Evolutionary conservation across 37 sponge, comb jelly and placozoan genomes (phyloP), one percentile per base, ranked within the genome.

Genomic region (Cladorhizidae sp.): DNA sequence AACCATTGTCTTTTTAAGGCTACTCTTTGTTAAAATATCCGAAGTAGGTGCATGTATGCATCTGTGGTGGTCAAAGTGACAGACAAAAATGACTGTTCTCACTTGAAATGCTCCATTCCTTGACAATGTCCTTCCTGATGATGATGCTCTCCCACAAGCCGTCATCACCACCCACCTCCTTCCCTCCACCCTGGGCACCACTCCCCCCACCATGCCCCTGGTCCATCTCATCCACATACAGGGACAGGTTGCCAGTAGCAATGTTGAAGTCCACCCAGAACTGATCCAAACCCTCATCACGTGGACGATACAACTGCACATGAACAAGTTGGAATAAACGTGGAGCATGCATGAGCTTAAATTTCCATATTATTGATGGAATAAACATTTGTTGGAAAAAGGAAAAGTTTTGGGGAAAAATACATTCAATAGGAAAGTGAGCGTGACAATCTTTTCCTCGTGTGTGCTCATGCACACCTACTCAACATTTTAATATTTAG

Each of bases 221-320:
- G 8, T 45, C 49, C 45, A 68, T 39, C 32, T 81, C 85, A n/a
- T 72, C 77, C 61, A 76, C 77, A 57, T 50, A 76, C 59, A 84
- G 23, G 29, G 85, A 57, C 57, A 84, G 20, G 49, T n/a, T 76
- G 23, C 29, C 36, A 25, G 69, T 76, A 58, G 59, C 31, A 11
- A 56, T 76, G 59, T 84, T 84, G 77, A 84, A 84, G 62, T 84
- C 85, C 77, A 84, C 78, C 85, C 85, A 84, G 33, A 84, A 74
- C 43, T 70, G 71, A 0, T 70, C 21, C 31, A 84, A 22, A 28
- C 80, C 56, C 55, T 67, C 56, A 59, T 81, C 82, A 28, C 1
- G 43, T 11, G 82, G 82, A 7, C 58, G 45, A 40, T 81, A 72
- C 21, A 81, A 64, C 82, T 81, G 29, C 38, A n/a, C 18, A 76